Conservation (phyloP, 2,113 vertebrate species). For the Engystomops pustulosus region DNA sequence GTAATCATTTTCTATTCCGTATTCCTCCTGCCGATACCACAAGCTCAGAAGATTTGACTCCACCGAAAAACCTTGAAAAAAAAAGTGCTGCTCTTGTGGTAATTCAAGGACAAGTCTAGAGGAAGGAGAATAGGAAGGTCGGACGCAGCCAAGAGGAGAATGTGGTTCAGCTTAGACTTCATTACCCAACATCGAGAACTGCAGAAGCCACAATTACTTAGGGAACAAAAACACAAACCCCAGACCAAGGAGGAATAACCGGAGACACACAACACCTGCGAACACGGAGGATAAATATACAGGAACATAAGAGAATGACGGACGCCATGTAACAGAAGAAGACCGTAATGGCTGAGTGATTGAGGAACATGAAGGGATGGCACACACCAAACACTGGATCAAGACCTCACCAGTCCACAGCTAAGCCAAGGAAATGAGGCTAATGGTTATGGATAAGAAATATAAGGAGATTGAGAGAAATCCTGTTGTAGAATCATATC, state of each 20-base stretch:
- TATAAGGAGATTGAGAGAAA: conserved; percentile 28
- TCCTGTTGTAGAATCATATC: conserved; percentile 13
- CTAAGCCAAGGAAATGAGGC: conserved; percentile 3
- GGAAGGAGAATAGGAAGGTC: conserved; percentile 51
- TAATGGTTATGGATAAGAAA: conserved; percentile 44
- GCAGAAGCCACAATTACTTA: conserved; percentile 56
- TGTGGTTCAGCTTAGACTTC: conserved; percentile 60
- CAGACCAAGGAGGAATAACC: conserved; percentile 19
- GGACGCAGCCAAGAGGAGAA: conserved; percentile 56
- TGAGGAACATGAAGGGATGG: conserved; percentile 9
- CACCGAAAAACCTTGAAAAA: conserved; percentile 47
- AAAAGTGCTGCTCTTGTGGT: conserved; percentile 19
- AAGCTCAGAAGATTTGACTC: neutral
- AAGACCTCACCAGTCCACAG: neutral
- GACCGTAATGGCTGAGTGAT: conserved; percentile 28
- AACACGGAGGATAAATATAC: conserved; percentile 52
- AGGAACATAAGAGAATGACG: conserved; percentile 12
- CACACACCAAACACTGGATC: neutral
- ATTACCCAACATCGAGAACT: conserved; percentile 60
- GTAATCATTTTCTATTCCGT: neutral
- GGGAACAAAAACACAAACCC: conserved; percentile 33
- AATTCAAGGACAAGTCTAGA: conserved; percentile 62
- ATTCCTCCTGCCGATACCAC: conserved; percentile 57
- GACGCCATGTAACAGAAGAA: conserved; percentile 16
- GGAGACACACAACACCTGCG: conserved; percentile 45